Conservation (phyloP, 35 echinoderm and acorn worm genomes). For the Chiridota heheva region DNA sequence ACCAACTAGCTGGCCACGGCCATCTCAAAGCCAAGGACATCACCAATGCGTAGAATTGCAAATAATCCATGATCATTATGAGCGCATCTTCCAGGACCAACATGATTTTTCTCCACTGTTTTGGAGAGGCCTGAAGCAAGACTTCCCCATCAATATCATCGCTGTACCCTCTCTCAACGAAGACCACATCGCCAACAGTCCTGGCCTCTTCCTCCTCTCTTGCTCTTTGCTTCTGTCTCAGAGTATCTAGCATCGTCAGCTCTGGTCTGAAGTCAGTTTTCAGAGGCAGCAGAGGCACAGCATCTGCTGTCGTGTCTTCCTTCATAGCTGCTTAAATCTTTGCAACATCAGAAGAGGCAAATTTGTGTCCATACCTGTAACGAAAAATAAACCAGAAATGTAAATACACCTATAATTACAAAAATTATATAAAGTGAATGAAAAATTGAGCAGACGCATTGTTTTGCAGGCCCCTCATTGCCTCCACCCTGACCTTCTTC, state of each 20-base stretch:
- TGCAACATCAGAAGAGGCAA: no score
- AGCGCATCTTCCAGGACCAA: constrained; percentile 72
- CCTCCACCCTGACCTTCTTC: no score
- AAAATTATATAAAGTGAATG: no score
- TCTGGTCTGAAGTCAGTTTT: neutral
- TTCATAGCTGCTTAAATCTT: constrained; percentile 45
- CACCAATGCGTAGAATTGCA: constrained; percentile 90
- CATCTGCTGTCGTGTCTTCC: constrained; percentile 48
- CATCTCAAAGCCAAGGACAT: constrained; percentile 77
- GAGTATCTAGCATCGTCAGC: constrained; percentile 38
- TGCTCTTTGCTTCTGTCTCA: constrained; percentile 67
- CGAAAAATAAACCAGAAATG: no score
- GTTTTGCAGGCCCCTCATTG: no score
- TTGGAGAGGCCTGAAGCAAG: constrained; percentile 54
- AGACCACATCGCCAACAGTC: constrained; percentile 68
- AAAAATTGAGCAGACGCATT: no score
- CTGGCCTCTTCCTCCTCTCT: constrained; percentile 25
- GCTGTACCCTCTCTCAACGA: constrained; percentile 67
- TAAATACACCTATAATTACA: no score
- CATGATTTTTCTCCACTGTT: constrained; percentile 77
- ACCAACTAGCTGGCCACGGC: constrained; percentile 89
- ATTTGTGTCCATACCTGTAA: no score
- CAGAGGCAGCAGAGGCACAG: constrained; percentile 62
- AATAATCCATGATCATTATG: constrained; percentile 69
- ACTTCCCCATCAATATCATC: constrained; percentile 65